Evolutionary conservation across 2,113 vertebrate species (phyloP).

Genomic region (Microcebus ravelobensis): DNA sequence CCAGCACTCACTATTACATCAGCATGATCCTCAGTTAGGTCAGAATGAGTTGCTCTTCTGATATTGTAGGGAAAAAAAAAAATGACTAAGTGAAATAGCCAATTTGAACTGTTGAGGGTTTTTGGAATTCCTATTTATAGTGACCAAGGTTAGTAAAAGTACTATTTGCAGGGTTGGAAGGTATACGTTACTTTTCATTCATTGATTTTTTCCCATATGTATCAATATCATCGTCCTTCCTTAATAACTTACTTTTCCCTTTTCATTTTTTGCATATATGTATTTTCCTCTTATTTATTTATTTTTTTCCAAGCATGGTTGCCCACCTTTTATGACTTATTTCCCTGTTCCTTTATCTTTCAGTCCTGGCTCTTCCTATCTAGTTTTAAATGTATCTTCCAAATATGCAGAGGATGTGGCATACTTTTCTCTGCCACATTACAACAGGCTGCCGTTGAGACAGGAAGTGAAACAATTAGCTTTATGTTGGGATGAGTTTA

Average conservation of each 20-base stretch:
- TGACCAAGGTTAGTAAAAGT: not conserved
- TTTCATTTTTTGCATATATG: not conserved
- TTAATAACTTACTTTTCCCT: not conserved
- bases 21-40: not conserved
- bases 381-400: constrained; percentile 14
- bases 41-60: not conserved
- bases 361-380: not conserved
- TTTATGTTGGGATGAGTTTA: not conserved
- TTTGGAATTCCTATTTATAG: not conserved
- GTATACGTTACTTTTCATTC: not conserved
- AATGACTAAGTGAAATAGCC: not conserved
- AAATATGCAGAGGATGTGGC: not conserved
- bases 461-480: not conserved
- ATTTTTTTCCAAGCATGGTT: not conserved
- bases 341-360: not conserved
- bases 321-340: not conserved
- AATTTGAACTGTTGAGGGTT: not conserved
- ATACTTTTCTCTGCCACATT: not conserved
- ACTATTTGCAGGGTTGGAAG: not conserved
- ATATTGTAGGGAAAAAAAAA: not conserved
- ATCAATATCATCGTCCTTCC: not conserved
- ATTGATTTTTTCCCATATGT: not conserved
- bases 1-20: not conserved
- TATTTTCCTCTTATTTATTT: not conserved
- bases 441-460: not conserved